phyloP scores from a whole-genome alignment of 2,113 vertebrate genomes.

The Onychostruthus taczanowskii region DNA sequence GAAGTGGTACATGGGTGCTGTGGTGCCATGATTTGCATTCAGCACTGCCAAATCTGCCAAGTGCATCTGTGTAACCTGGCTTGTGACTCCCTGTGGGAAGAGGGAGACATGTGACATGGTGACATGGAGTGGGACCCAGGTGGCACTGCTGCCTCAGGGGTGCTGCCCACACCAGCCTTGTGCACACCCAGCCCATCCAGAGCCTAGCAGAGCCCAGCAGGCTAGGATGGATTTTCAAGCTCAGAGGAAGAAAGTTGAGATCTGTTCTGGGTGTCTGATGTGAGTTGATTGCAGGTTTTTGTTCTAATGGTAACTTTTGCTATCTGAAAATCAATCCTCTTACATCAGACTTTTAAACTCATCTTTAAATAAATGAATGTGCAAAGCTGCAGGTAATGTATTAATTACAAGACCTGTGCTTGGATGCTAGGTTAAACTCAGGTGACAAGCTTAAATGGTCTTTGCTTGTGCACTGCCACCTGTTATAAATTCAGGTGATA shows the following conservation, averaged over 20 bases:
- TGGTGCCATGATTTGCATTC: neutral
- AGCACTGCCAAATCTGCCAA: neutral
- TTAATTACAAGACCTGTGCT: neutral
- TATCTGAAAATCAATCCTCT: neutral
- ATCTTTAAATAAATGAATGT: neutral
- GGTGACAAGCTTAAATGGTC: neutral
- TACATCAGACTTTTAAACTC: neutral
- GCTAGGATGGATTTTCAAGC: fast-evolving
- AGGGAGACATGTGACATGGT: neutral
- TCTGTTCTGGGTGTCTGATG: neutral
- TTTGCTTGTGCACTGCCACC: neutral
- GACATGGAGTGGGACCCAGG: neutral
- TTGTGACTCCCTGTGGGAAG: fast-evolving
- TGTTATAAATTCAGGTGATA: neutral
- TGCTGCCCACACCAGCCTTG: neutral
- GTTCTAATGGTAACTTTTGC: neutral
- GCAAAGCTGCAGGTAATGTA: neutral
- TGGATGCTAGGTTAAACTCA: neutral
- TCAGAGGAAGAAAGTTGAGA: neutral
- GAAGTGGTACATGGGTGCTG: fast-evolving
- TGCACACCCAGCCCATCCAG: neutral
- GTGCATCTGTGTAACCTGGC: fast-evolving
- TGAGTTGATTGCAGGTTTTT: neutral
- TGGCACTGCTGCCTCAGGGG: neutral
- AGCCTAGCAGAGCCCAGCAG: neutral